These are phyloP conservation scores for Cistogaster globosa DNA, from an alignment of 2,888 invertebrate genomes.

Conservation along the genomic window DNA sequence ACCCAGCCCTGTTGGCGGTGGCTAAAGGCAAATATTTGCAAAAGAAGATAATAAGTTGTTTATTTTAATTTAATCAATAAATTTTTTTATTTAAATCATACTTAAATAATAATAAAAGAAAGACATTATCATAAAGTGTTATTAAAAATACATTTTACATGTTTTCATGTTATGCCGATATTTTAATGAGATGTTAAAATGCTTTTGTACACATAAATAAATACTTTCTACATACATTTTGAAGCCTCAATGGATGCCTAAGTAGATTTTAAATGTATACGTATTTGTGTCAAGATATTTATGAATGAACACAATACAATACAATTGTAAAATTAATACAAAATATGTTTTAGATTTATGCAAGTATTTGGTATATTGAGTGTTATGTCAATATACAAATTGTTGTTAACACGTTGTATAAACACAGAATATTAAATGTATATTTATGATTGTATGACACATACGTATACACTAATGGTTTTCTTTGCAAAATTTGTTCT, in stretches of 20 bases:
- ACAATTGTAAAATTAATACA: slow-evolving; percentile 15
- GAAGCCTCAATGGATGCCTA: too few relatives aligned
- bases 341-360: slow-evolving; percentile 41
- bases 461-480: background rate
- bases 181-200: slow-evolving; percentile 31
- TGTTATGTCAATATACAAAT: slow-evolving; percentile 52
- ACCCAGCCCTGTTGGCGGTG: too few relatives aligned
- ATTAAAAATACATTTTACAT: too few relatives aligned
- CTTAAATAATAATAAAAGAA: too few relatives aligned
- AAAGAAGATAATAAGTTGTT: too few relatives aligned
- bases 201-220: background rate
- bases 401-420: slow-evolving; percentile 47
- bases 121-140: too few relatives aligned
- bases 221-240: background rate
- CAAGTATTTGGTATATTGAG: slow-evolving; percentile 30
- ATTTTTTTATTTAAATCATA: too few relatives aligned
- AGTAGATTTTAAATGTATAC: background rate
- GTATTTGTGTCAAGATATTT: slow-evolving; percentile 32
- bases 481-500: too few relatives aligned
- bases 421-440: slow-evolving; percentile 14
- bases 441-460: background rate
- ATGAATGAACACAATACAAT: slow-evolving; percentile 16
- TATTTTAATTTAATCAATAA: too few relatives aligned
- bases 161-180: slow-evolving; percentile 11
- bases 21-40: too few relatives aligned